Percentiles rank a stretch among this genome's conserved stretches.
Evolutionary conservation across 2,888 invertebrate species (phyloP).

Genomic region (Sarcophaga rosellei): DNA sequence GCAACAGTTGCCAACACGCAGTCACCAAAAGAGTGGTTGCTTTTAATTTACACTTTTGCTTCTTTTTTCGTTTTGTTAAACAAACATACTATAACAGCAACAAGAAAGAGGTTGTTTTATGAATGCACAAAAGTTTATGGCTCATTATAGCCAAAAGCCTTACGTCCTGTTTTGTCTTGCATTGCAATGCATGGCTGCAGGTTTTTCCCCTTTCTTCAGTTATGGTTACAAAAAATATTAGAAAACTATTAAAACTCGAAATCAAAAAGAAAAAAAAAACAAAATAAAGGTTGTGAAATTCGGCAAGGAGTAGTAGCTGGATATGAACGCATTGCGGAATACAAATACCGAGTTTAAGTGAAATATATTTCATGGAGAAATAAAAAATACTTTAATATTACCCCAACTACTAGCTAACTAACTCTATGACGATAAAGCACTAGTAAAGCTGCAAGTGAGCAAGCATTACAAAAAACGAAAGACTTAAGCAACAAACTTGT

Average conservation of each 20-base stretch:
- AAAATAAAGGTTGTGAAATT: background rate
- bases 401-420: too few species aligned
- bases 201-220: too few species aligned
- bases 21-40: background rate
- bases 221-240: background rate
- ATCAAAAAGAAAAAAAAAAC: background rate
- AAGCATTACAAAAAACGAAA: conserved; percentile 55
- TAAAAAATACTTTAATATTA: background rate
- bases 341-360: conserved; percentile 5
- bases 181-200: background rate
- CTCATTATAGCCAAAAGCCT: background rate
- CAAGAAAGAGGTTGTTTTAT: too few species aligned
- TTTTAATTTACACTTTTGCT: background rate
- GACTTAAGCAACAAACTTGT: conserved; percentile 69
- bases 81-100: too few species aligned
- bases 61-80: background rate
- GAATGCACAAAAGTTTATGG: background rate
- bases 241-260: conserved; percentile 33
- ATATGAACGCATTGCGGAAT: conserved; percentile 52
- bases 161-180: background rate
- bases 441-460: background rate
- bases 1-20: background rate
- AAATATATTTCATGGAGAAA: background rate
- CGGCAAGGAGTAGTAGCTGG: background rate
- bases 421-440: too few species aligned